Evolutionary conservation across 2,888 invertebrate genomes (phyloP).

Genomic region (Eristalis tenax): DNA sequence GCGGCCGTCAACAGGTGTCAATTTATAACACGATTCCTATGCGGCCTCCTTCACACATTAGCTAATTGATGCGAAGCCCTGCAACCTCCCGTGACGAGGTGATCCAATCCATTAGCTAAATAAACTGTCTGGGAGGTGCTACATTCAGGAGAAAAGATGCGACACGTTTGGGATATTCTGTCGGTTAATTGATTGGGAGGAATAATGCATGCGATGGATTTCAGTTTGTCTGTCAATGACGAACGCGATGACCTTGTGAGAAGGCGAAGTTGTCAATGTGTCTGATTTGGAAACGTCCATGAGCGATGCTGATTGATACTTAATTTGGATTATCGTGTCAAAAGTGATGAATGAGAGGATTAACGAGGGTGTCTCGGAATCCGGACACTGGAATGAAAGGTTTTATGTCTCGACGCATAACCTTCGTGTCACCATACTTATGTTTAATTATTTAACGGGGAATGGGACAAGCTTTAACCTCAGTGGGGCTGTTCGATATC

Average conservation of each 20-base stretch:
- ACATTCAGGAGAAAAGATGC: not conserved
- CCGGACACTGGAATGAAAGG: too few relatives aligned
- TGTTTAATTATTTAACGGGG: too few relatives aligned
- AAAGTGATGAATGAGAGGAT: not conserved
- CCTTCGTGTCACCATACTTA: too few relatives aligned
- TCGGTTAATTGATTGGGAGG: conserved; percentile 18
- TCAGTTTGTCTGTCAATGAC: not conserved
- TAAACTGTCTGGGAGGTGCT: not conserved
- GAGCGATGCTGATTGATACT: not conserved
- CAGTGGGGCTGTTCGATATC: too few relatives aligned
- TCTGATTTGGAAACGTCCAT: not conserved
- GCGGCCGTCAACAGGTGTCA: conserved; percentile 48
- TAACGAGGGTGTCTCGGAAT: too few relatives aligned
- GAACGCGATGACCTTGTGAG: not conserved
- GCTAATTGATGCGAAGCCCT: conserved; percentile 44
- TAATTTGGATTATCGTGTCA: not conserved
- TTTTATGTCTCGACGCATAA: too few relatives aligned
- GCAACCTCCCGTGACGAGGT: conserved; percentile 19
- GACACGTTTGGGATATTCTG: not conserved
- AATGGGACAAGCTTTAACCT: too few relatives aligned
- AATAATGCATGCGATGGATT: conserved; percentile 2
- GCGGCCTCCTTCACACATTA: conserved; percentile 44
- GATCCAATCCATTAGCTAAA: conserved; percentile 29
- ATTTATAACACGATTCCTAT: conserved; percentile 35
- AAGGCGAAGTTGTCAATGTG: not conserved